These are phyloP conservation scores for Gobionotothen gibberifrons DNA, from an alignment of 2,797 vertebrate genomes.

Conservation along the genomic window DNA sequence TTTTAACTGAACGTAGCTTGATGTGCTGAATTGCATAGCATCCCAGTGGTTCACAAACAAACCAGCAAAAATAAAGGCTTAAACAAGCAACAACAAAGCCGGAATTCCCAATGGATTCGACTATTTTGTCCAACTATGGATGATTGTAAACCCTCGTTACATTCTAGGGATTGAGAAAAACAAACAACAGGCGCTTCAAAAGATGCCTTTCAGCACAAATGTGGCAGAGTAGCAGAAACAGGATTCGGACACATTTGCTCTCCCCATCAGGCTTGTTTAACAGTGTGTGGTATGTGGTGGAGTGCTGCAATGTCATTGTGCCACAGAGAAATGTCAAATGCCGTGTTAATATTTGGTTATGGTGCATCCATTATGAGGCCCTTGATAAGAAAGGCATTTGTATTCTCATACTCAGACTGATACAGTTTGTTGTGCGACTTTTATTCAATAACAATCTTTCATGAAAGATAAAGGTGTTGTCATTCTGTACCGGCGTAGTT, in stretches of 20 bases:
- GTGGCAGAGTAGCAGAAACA: conserved; percentile 41
- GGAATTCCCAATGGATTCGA: conserved; percentile 38
- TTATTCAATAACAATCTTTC: conserved; percentile 51
- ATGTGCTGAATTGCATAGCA: conserved; percentile 47
- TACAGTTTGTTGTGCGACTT: conserved; percentile 15
- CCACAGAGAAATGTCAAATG: conserved; percentile 56
- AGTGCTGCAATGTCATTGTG: conserved; percentile 49
- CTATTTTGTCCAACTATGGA: conserved; percentile 26
- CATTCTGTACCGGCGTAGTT: conserved; percentile 24
- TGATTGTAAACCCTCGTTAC: conserved; percentile 27
- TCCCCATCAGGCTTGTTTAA: conserved; percentile 42
- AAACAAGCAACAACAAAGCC: conserved; percentile 37
- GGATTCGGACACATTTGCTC: conserved; percentile 38
- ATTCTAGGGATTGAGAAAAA: conserved; percentile 32
- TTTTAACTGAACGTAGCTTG: conserved; percentile 30
- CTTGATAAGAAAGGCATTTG: conserved; percentile 54
- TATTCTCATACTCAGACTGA: conserved; percentile 30
- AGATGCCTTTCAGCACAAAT: conserved; percentile 68
- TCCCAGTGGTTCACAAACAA: conserved; percentile 55
- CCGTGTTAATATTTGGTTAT: conserved; percentile 50
- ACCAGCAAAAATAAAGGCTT: conserved; percentile 42
- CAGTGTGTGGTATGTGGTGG: conserved; percentile 14
- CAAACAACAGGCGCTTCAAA: conserved; percentile 45
- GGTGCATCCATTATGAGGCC: conserved; percentile 50
- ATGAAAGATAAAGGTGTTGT: conserved; percentile 47